A percentile compares a stretch with the other conserved stretches of the same genome.
phyloP scores from a whole-genome alignment of 2,113 vertebrate species.

The Eptatretus burgeri region DNA sequence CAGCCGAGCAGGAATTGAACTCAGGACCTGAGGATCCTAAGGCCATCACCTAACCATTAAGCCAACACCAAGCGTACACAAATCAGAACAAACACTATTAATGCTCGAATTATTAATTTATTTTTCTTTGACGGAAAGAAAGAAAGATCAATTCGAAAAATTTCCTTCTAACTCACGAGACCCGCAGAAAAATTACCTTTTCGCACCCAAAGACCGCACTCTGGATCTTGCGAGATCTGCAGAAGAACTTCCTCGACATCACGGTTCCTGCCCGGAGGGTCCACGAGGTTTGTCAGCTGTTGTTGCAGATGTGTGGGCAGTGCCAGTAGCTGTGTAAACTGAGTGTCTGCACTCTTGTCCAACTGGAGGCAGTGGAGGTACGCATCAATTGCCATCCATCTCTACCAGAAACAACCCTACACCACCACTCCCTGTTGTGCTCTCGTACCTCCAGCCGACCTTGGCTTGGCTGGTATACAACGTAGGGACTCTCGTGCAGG shows the following conservation, averaged over 20 bases:
- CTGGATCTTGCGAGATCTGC: background rate
- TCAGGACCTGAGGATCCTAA: too few relatives aligned
- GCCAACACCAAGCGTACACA: too few relatives aligned
- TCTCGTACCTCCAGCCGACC: background rate
- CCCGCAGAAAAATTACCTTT: background rate
- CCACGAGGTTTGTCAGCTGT: background rate
- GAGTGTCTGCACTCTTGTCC: slow-evolving; percentile 2
- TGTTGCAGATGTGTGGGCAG: background rate
- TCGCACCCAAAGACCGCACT: background rate
- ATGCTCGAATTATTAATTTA: too few relatives aligned
- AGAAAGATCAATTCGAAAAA: too few relatives aligned
- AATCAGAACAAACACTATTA: too few relatives aligned
- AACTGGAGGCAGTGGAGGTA: background rate
- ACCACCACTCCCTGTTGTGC: too few relatives aligned
- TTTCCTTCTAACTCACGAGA: too few relatives aligned
- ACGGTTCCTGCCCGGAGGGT: slow-evolving; percentile 1
- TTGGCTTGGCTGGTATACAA: background rate
- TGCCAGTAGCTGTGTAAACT: slow-evolving; percentile 4
- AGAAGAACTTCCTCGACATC: slow-evolving; percentile 3
- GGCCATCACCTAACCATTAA: too few relatives aligned
- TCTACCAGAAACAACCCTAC: too few relatives aligned
- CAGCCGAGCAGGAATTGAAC: too few relatives aligned
- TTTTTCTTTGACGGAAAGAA: too few relatives aligned
- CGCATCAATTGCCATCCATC: too few relatives aligned
- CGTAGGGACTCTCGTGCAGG: background rate